Evolutionary conservation across 1,140 invertebrate species (phyloP).

Genomic region (Pachyrhynchus sulphureomaculatus): DNA sequence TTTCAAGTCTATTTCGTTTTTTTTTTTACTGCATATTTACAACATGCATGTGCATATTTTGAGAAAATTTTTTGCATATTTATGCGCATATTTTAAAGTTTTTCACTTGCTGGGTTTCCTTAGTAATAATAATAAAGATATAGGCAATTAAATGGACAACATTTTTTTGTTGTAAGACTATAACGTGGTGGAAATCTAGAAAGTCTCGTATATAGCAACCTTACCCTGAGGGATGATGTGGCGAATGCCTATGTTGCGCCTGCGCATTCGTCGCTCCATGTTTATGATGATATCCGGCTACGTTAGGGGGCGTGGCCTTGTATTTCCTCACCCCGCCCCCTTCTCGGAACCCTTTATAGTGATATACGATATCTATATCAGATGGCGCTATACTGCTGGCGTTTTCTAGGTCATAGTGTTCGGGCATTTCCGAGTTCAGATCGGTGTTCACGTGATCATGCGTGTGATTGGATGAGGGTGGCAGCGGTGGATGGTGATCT

Average conservation of each 20-base stretch:
- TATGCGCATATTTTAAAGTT: too few relatives aligned
- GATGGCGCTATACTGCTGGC: constrained; percentile 95
- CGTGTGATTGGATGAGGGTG: constrained; percentile 65
- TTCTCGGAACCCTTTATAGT: constrained; percentile 91
- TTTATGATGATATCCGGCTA: constrained; percentile 75
- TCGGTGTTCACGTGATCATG: constrained; percentile 64
- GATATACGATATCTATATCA: constrained; percentile 95
- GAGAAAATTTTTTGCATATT: too few relatives aligned
- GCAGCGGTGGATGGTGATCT: constrained; percentile 74
- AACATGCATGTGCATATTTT: too few relatives aligned
- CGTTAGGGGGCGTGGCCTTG: constrained; percentile 76
- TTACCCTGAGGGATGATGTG: constrained; percentile 61
- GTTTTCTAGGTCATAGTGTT: constrained; percentile 96
- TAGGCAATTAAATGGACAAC: too few relatives aligned
- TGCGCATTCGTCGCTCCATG: constrained; percentile 61
- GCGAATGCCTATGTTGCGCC: constrained; percentile 72
- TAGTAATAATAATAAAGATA: too few relatives aligned
- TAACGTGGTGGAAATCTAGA: too few relatives aligned
- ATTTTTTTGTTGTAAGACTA: too few relatives aligned
- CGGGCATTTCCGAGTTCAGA: constrained; percentile 81
- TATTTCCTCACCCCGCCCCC: constrained; percentile 79
- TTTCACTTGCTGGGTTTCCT: too few relatives aligned
- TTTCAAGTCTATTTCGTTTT: too few relatives aligned
- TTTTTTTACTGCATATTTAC: too few relatives aligned
- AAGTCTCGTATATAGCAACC: too few relatives aligned